Evolutionary conservation across 2,113 vertebrate species (phyloP), one percentile per base, ranked within the genome.

Genomic region (Hippolais icterina): DNA sequence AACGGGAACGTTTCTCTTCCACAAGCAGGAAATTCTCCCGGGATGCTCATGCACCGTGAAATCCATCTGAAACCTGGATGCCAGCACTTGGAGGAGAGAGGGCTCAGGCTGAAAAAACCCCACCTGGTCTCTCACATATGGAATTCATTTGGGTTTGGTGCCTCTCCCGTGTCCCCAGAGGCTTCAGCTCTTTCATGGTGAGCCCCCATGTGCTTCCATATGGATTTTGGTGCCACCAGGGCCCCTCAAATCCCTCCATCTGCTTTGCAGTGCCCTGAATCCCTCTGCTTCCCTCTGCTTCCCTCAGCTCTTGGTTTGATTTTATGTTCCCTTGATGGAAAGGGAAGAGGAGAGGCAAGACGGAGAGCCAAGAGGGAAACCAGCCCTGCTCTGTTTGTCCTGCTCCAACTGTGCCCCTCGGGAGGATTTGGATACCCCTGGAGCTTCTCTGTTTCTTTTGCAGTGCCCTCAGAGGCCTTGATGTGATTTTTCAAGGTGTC

Each of bases 1-100:
- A 97, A 95, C 3, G 17, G 96, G 94, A 97, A 93, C 25, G 49
- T 97, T 98, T 96, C 97, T 97, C 92, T 97, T 94, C 96, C 84
- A 15, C 72, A 60, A 94, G 96, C 94, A 87, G 93, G 94, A 83
- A 97, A 98, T 92, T 97, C 97, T 97, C 95, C 11, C 0, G 69
- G 94, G 96, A 97, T 96, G 75, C 89, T 95, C 87, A 95, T 11
- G 47, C 90, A 93, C 94, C n/a, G 16, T 94, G 93, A 97, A 96
- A 98, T 97, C 91, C 96, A 94, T 83, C 86, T 95, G 96, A 95
- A 97, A 95, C 96, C 93, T 87, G 94, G 76, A 93, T 79, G 92
- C 20, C 86, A 94, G 46, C 25, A 23, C 54, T 33, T 3, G 75
- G 31, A 82, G 12, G 10, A 12, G 8, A 83, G 59, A 87, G 79